phyloP scores from a whole-genome alignment of 2,113 vertebrate genomes.

The Cnemophilus loriae region DNA sequence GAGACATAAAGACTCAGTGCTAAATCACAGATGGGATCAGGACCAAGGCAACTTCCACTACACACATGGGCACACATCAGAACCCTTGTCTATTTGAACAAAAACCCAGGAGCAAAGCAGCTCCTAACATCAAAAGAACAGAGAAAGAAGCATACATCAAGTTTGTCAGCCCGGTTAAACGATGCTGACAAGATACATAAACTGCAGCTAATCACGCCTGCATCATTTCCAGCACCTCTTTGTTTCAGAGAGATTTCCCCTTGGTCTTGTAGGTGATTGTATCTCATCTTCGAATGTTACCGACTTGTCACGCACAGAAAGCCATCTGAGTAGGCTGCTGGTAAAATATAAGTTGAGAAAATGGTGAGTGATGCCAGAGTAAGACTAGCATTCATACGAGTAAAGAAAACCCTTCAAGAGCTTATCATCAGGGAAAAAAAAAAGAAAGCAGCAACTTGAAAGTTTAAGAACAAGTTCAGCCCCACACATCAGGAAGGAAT shows the following conservation, averaged over 20 bases:
- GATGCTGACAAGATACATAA: not conserved
- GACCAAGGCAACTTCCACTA: not conserved
- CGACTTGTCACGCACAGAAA: not conserved
- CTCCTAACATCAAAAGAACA: not conserved
- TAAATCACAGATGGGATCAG: not conserved
- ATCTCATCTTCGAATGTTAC: not conserved
- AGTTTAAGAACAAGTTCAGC: not conserved
- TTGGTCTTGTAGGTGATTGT: not conserved
- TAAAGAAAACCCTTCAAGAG: not conserved
- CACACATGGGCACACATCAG: not conserved
- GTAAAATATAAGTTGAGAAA: not conserved
- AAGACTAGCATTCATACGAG: not conserved
- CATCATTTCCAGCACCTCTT: not conserved
- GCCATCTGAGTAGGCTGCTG: not conserved
- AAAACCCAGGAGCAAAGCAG: not conserved
- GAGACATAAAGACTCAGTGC: not conserved
- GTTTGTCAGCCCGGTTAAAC: accelerated
- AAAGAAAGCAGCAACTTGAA: not conserved
- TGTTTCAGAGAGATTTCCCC: not conserved
- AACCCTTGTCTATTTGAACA: not conserved
- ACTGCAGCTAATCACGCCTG: not conserved
- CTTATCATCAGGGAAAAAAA: not conserved
- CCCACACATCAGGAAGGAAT: not conserved
- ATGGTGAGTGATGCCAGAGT: not conserved
- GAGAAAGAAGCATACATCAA: not conserved